phyloP scores from a whole-genome alignment of 2,888 invertebrate genomes.

The Trimorus sp. region DNA sequence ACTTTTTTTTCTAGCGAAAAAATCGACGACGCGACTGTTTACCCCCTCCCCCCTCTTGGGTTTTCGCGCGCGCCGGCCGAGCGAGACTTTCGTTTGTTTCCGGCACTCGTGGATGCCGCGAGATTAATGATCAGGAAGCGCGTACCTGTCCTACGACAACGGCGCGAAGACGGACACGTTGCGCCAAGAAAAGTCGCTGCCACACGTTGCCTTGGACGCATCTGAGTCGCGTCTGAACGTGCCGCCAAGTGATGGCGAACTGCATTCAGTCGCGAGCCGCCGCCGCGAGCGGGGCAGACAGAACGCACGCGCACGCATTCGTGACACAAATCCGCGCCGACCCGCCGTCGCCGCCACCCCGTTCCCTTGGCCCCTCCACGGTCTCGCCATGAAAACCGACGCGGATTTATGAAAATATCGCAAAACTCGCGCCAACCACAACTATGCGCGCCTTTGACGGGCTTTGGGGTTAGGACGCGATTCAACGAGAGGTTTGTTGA shows the following conservation, averaged over 20 bases:
- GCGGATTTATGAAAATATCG: slow-evolving; percentile 31
- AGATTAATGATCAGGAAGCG: slow-evolving; percentile 29
- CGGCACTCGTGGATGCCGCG: background rate
- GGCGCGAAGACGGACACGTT: slow-evolving; percentile 46
- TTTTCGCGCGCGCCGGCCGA: no score
- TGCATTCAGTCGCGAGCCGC: slow-evolving; percentile 75
- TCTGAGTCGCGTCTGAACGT: slow-evolving; percentile 79
- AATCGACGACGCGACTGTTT: no score
- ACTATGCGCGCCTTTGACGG: background rate
- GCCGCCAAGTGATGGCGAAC: slow-evolving; percentile 78
- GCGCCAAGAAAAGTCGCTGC: slow-evolving; percentile 49
- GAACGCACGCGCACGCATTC: slow-evolving; percentile 77
- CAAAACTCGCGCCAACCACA: slow-evolving; percentile 9
- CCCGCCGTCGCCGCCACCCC: slow-evolving; percentile 63
- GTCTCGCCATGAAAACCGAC: slow-evolving; percentile 17
- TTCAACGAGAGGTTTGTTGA: no score
- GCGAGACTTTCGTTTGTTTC: background rate
- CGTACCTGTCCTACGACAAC: slow-evolving; percentile 63
- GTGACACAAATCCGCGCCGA: slow-evolving; percentile 78
- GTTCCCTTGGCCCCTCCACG: slow-evolving; percentile 17
- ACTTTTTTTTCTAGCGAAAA: background rate
- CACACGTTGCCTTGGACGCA: slow-evolving; percentile 75
- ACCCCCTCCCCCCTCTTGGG: no score
- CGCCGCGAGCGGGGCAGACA: slow-evolving; percentile 61
- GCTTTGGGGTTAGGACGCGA: background rate